phyloP scores from a whole-genome alignment of 2,113 vertebrate genomes.

The Dipodomys ordii region DNA sequence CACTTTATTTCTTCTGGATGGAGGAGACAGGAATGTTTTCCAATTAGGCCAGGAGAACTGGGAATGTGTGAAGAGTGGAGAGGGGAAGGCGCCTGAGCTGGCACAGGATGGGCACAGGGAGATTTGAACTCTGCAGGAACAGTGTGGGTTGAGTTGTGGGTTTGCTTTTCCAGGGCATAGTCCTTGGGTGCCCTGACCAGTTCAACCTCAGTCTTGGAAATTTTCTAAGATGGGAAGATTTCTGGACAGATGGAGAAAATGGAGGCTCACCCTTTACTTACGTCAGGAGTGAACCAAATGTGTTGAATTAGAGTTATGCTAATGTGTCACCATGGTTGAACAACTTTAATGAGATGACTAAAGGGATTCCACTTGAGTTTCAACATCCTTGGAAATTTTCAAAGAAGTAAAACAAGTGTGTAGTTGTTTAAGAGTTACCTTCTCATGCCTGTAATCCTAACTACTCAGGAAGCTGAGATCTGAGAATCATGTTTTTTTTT shows the following conservation, averaged over 20 bases:
- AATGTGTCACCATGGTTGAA: neutral
- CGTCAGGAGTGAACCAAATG: neutral
- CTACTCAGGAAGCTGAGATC: too few species aligned
- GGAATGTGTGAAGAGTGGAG: neutral
- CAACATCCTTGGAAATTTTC: neutral
- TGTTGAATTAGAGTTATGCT: neutral
- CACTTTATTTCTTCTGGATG: slow-evolving; percentile 16
- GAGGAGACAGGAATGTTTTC: slow-evolving; percentile 26
- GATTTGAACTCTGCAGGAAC: neutral
- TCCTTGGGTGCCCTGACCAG: neutral
- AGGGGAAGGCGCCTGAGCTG: neutral
- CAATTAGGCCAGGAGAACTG: neutral
- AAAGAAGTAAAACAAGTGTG: neutral
- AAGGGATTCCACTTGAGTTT: neutral
- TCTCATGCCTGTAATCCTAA: too few species aligned
- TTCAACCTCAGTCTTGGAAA: neutral
- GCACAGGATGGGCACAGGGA: neutral
- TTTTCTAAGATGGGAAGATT: neutral
- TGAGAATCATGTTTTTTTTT: too few species aligned
- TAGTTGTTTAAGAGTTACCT: slow-evolving; percentile 2
- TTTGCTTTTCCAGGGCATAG: slow-evolving; percentile 16
- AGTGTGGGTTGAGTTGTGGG: neutral
- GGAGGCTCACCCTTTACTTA: neutral
- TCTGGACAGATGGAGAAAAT: neutral
- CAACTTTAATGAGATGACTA: neutral